Conservation (phyloP, 2,113 vertebrate species). For the Siniperca chuatsi region DNA sequence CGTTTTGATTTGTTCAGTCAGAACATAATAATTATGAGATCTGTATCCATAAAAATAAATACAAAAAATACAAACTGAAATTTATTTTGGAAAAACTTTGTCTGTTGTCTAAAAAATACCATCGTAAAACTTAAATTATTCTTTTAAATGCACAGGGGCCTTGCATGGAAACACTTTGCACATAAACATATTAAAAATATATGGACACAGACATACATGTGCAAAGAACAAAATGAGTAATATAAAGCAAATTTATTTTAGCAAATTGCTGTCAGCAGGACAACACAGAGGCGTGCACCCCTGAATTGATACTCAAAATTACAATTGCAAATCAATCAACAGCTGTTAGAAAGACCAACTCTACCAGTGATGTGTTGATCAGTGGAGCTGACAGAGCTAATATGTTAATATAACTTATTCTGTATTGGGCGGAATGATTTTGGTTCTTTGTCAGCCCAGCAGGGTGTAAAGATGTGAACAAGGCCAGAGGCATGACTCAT, state of each 20-base stretch:
- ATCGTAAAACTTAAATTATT: not conserved
- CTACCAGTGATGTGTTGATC: not conserved
- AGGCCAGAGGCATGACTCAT: not conserved
- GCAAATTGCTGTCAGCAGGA: not conserved
- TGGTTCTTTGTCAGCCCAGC: conserved; percentile 12
- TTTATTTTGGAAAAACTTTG: not conserved
- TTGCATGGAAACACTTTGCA: not conserved
- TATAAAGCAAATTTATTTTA: not conserved
- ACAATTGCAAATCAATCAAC: not conserved
- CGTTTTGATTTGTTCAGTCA: not conserved
- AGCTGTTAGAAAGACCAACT: not conserved
- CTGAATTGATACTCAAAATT: not conserved
- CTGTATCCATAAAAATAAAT: not conserved
- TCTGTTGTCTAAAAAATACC: not conserved
- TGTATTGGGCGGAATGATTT: not conserved
- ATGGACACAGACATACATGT: not conserved
- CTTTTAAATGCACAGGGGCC: not conserved
- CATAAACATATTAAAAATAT: not conserved
- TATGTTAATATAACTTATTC: not conserved
- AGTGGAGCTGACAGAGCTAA: not conserved
- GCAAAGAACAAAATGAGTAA: not conserved
- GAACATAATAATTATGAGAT: not conserved
- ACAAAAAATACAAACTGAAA: not conserved
- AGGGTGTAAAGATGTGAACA: conserved; percentile 1
- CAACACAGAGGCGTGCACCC: not conserved